Evolutionary conservation across 1,140 invertebrate genomes (phyloP), one percentile per base, ranked within the genome.

Genomic region (Caenorhabditis latens): DNA sequence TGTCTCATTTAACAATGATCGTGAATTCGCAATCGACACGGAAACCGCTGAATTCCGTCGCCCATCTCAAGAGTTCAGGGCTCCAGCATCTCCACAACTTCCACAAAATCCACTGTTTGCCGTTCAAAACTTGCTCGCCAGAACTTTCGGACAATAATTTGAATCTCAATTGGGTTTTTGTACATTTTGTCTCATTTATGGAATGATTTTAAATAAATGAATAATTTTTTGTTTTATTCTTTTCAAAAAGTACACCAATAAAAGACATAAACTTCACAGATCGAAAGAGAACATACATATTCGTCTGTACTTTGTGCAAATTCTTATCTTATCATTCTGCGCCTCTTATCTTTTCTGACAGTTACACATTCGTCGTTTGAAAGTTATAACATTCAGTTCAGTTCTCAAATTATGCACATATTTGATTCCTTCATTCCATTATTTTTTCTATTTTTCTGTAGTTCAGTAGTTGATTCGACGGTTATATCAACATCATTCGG

Each of bases 21-120:
- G 71, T 7, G 71, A 79, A 50, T 79, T 79, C 5, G 71, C 71
- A 13, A 21, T 79, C n/a, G 71, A 79, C 21, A 79, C 71, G 2
- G 71, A 79, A 79, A 79, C 71, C 11, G 46, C 46, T 11, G 71
- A 79, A 50, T 50, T 79, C 21, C 71, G 71, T 42, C 71, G 46
- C 50, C 71, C 71, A 79, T 53, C 71, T 79, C 71, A 79, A 79
- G 71, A 79, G 46, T 79, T 79, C 71, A 79, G 71, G 53, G 71
- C 71, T 53, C 71, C 71, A 79, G 6, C 71, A 11, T 79, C 71
- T 32, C 71, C 71, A 79, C 71, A 79, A 79, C 40, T 79, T 16
- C 71, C 71, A 24, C 71, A 79, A 24, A 50, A 79, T 42, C 71
- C 71, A 79, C 14, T 79, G 43, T 50, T 79, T 14, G 71, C 46